Evolutionary conservation across 2,113 vertebrate species (phyloP).

Genomic region (Psittacara wagleri): DNA sequence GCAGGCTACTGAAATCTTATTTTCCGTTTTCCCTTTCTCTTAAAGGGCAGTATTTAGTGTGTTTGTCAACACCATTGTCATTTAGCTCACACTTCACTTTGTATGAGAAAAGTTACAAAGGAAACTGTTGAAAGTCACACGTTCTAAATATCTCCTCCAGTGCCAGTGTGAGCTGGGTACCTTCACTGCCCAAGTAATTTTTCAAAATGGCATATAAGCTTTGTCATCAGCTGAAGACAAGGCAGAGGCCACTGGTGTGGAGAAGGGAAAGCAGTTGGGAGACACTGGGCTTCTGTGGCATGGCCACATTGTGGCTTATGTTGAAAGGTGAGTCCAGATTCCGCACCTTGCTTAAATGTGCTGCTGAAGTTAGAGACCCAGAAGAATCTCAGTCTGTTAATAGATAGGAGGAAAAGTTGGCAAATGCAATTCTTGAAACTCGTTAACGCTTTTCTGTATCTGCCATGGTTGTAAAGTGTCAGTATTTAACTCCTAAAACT

Average conservation of each 20-base stretch:
- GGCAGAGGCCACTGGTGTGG: background rate
- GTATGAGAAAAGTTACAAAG: background rate
- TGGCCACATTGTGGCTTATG: background rate
- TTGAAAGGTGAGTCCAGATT: background rate
- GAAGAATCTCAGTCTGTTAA: background rate
- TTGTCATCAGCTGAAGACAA: background rate
- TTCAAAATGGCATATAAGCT: background rate
- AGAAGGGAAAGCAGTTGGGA: background rate
- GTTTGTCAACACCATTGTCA: background rate
- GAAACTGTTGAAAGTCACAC: background rate
- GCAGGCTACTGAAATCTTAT: background rate
- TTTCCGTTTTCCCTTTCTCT: background rate
- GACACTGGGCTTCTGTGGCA: rapidly evolving
- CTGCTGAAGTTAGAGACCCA: background rate
- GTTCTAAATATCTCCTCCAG: background rate
- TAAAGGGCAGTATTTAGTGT: background rate
- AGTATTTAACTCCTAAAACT: background rate
- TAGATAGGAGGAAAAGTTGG: background rate
- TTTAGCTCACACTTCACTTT: background rate
- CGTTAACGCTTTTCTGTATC: rapidly evolving
- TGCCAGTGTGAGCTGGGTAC: background rate
- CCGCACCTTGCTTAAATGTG: background rate
- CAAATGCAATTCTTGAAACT: background rate
- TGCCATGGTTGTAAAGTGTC: background rate
- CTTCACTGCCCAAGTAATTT: background rate